These are phyloP conservation scores for Mayetiola destructor DNA, from an alignment of 2,888 invertebrate genomes.

Conservation along the genomic window DNA sequence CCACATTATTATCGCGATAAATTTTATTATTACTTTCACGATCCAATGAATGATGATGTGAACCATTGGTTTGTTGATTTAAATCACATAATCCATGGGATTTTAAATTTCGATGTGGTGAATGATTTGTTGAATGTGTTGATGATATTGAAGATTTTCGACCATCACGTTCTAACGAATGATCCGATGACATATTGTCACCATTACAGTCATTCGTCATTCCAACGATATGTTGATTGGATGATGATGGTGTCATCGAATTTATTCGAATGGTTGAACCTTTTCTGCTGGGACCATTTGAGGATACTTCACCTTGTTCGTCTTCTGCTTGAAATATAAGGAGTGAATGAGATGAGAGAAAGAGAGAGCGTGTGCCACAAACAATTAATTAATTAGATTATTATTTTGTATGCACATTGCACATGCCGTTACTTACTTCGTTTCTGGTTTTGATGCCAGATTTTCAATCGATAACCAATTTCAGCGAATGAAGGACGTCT, in stretches of 20 bases:
- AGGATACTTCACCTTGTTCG: conserved; percentile 16
- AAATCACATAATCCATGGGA: not conserved
- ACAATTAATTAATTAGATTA: not conserved
- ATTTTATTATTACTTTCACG: conserved; percentile 14
- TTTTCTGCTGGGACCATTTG: conserved; percentile 16
- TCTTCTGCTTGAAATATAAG: not conserved
- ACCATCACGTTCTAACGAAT: not conserved
- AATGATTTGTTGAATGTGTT: not conserved
- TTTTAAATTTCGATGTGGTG: not conserved
- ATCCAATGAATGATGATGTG: conserved; percentile 15
- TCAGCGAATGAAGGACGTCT: conserved; percentile 86
- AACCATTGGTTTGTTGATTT: not conserved
- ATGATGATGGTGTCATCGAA: conserved; percentile 16
- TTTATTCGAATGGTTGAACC: conserved; percentile 15
- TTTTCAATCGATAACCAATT: conserved; percentile 66
- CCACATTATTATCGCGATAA: not conserved
- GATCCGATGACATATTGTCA: not conserved
- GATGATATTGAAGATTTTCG: not conserved
- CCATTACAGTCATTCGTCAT: not conserved
- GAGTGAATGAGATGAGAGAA: not conserved
- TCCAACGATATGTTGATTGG: conserved; percentile 13
- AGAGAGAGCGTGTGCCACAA: too few relatives aligned
- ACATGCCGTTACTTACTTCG: conserved; percentile 22
- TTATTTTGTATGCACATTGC: not conserved
- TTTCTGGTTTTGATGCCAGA: conserved; percentile 47